Evolutionary conservation across 2,113 vertebrate species (phyloP).

Genomic region (Chaenogobius annularis): DNA sequence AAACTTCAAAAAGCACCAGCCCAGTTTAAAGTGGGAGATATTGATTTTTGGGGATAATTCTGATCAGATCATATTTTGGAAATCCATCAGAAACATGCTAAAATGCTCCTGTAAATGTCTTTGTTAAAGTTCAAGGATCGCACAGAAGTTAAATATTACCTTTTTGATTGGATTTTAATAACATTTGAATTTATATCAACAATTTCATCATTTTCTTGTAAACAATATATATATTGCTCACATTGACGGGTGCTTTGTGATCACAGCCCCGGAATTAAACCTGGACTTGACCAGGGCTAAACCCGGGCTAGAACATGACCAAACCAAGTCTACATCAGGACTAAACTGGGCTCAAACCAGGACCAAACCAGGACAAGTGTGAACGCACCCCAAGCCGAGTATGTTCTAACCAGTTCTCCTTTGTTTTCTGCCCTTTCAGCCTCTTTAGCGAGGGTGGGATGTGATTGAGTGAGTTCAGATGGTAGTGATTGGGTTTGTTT

Average conservation of each 20-base stretch:
- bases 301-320: no score
- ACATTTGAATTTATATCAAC: no score
- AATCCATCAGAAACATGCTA: no score
- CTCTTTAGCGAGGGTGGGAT: slow-evolving; percentile 50
- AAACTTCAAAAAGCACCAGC: slow-evolving; percentile 31
- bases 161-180: background rate
- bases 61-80: background rate
- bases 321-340: background rate
- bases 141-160: no score
- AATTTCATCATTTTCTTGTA: no score
- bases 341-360: background rate
- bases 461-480: slow-evolving; percentile 67
- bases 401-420: slow-evolving; percentile 32
- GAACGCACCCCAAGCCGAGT: background rate
- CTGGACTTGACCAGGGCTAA: background rate
- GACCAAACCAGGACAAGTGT: background rate
- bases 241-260: background rate
- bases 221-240: no score
- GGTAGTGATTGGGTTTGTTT: slow-evolving; percentile 73
- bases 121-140: no score
- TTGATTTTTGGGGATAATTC: background rate
- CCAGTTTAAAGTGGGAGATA: background rate
- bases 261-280: no score
- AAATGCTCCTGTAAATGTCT: no score
- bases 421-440: slow-evolving; percentile 24